Evolutionary conservation across 2,113 vertebrate species (phyloP).

Genomic region (Apteryx mantelli): DNA sequence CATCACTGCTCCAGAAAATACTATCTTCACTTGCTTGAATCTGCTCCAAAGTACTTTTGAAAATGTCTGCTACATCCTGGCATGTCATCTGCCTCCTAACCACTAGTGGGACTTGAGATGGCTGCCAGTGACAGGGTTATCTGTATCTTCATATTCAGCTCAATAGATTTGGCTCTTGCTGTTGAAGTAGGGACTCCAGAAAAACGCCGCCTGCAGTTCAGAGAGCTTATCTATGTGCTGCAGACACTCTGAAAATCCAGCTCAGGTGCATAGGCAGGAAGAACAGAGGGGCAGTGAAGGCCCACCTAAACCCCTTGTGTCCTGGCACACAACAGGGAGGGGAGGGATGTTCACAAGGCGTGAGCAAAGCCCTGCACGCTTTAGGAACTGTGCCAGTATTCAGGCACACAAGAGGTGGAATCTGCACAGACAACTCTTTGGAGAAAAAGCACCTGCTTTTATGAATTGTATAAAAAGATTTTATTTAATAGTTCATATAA

Average conservation of each 20-base stretch:
- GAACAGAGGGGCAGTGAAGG: background rate
- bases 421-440: background rate
- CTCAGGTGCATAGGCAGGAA: background rate
- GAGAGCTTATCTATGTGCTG: background rate
- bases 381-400: background rate
- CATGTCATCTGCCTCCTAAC: background rate
- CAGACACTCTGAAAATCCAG: background rate
- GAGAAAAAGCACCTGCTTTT: background rate
- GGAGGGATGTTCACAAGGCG: background rate
- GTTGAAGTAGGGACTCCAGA: background rate
- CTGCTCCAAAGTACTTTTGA: background rate
- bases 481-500: background rate
- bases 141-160: background rate
- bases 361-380: rapidly evolving
- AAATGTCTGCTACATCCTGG: background rate
- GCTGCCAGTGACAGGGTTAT: background rate
- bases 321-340: background rate
- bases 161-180: background rate
- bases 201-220: background rate
- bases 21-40: background rate
- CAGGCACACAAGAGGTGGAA: background rate
- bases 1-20: background rate
- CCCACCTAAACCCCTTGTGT: background rate
- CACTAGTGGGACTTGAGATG: background rate
- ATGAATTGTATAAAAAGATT: background rate